These are phyloP conservation scores for Lepisosteus oculatus DNA, from an alignment of 2,113 vertebrate species.

Conservation along the genomic window DNA sequence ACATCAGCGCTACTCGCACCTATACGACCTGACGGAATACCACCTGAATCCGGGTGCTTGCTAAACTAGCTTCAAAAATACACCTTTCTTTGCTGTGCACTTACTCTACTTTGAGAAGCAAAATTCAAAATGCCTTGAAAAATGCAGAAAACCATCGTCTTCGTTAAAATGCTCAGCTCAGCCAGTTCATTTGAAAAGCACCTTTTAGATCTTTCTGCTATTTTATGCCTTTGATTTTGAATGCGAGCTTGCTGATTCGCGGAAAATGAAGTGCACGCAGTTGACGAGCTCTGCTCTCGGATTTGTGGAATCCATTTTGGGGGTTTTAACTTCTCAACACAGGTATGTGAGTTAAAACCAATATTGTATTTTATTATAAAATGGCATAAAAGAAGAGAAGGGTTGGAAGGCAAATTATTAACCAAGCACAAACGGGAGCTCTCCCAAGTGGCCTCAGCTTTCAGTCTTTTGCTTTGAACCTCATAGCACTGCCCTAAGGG, in stretches of 20 bases:
- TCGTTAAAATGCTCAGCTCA: slow-evolving; percentile 56
- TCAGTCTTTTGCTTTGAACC: slow-evolving; percentile 69
- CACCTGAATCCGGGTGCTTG: too few species aligned
- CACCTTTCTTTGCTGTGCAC: too few species aligned
- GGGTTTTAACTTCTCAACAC: slow-evolving; percentile 44
- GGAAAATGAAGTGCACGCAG: not conserved
- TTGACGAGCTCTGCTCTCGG: slow-evolving; percentile 42
- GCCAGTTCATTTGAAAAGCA: slow-evolving; percentile 53
- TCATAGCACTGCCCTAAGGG: slow-evolving; percentile 62
- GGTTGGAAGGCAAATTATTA: slow-evolving; percentile 58
- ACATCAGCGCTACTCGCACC: not conserved
- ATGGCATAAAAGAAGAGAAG: slow-evolving; percentile 33
- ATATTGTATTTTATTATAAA: slow-evolving; percentile 46
- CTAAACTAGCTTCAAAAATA: too few species aligned
- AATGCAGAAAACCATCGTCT: slow-evolving; percentile 57
- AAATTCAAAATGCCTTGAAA: slow-evolving; percentile 31
- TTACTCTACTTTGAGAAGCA: too few species aligned
- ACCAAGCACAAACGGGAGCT: slow-evolving; percentile 58
- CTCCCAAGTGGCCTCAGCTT: slow-evolving; percentile 51
- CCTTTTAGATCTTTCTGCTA: slow-evolving; percentile 52
- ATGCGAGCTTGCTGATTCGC: slow-evolving; percentile 52
- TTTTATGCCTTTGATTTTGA: slow-evolving; percentile 46
- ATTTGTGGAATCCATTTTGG: slow-evolving; percentile 37
- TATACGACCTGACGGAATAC: too few species aligned
- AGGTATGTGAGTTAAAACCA: slow-evolving; percentile 31